These are phyloP conservation scores for Micromesistius poutassou DNA, from an alignment of 2,797 vertebrate genomes.

Conservation along the genomic window DNA sequence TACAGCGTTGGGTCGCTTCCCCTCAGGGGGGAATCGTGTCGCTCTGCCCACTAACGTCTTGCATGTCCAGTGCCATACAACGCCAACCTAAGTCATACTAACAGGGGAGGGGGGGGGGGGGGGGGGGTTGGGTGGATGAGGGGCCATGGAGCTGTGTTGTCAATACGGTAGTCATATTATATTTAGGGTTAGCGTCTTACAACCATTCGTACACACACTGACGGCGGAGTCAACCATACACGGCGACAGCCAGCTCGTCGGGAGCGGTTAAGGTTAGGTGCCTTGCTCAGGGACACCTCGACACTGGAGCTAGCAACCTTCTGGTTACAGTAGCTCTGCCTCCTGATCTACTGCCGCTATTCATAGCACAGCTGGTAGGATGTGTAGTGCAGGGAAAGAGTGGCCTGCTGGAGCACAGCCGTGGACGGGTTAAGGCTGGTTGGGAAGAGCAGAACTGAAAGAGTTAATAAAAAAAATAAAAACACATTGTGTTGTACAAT, in stretches of 20 bases:
- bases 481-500: neutral
- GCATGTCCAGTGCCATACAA: conserved; percentile 38
- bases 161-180: too few species aligned
- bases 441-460: neutral
- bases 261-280: too few species aligned
- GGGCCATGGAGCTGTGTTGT: neutral
- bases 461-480: neutral
- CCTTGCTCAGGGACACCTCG: too few species aligned
- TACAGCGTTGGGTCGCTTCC: conserved; percentile 36
- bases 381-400: neutral
- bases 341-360: too few species aligned
- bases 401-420: neutral
- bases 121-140: too few species aligned
- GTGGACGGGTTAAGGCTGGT: neutral
- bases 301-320: neutral
- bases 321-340: neutral
- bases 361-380: neutral
- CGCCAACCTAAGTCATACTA: conserved; percentile 4
- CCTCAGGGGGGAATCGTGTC: conserved; percentile 24
- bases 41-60: conserved; percentile 24
- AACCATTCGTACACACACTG: too few species aligned
- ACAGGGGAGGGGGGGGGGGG: neutral
- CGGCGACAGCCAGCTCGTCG: too few species aligned
- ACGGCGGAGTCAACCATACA: too few species aligned
- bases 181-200: too few species aligned